phyloP scores from a whole-genome alignment of 2,797 vertebrate genomes.

The Melanotaenia maccullochi region DNA sequence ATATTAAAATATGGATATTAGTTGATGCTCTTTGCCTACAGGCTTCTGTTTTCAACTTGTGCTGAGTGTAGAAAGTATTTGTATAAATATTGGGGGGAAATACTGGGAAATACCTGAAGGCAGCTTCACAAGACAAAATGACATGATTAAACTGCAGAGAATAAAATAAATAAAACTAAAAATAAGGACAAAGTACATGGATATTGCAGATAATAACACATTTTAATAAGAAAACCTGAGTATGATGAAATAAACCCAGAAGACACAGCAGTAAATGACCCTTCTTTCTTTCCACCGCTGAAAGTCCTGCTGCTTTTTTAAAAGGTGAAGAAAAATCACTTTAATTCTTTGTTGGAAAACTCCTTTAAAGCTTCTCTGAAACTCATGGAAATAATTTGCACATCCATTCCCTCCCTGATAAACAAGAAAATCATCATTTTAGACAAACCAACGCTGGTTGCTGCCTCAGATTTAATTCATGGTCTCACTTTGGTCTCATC shows the following conservation, averaged over 20 bases:
- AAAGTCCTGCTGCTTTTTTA: no score
- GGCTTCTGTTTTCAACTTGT: constrained; percentile 2
- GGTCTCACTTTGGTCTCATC: no score
- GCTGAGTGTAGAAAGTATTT: constrained; percentile 12
- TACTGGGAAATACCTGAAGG: neutral
- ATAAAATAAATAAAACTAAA: neutral
- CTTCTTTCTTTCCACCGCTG: no score
- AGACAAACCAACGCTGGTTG: neutral
- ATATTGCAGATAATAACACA: neutral
- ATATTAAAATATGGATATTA: constrained; percentile 62
- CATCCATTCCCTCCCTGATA: neutral
- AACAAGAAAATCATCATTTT: neutral
- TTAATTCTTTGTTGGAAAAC: neutral
- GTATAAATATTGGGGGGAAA: constrained; percentile 8
- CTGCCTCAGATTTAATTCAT: neutral
- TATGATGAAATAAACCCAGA: neutral
- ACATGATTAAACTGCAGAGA: neutral
- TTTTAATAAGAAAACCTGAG: neutral
- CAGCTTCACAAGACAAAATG: neutral
- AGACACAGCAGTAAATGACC: no score
- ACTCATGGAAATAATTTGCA: neutral
- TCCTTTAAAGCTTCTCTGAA: neutral
- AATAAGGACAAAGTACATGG: neutral
- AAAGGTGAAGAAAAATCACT: no score
- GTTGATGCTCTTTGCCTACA: constrained; percentile 29